phyloP scores from a whole-genome alignment of 2,888 invertebrate species.

The Trichogramma evanescens region DNA sequence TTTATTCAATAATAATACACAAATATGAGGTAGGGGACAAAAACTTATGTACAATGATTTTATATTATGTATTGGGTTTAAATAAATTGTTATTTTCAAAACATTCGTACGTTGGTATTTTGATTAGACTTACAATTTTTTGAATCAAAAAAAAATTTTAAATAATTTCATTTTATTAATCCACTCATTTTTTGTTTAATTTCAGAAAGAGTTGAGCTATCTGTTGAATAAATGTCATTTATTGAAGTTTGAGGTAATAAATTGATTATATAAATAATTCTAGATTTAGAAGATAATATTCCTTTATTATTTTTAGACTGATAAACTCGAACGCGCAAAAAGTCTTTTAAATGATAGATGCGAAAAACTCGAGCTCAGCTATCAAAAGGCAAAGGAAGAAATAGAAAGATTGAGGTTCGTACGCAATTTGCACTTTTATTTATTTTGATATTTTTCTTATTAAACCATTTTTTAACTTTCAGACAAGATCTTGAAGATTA shows the following conservation, averaged over 20 bases:
- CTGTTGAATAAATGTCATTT: conserved; percentile 24
- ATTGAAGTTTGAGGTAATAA: conserved; percentile 31
- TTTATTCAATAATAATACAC: conserved; percentile 35
- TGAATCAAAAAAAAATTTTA: too few relatives aligned
- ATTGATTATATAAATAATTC: conserved; percentile 2
- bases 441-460: conserved; percentile 2
- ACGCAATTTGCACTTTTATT: background rate
- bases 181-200: conserved; percentile 2
- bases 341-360: conserved; percentile 28
- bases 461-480: background rate
- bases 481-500: conserved; percentile 9
- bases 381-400: conserved; percentile 27
- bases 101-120: background rate
- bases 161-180: too few relatives aligned
- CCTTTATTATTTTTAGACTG: conserved; percentile 25
- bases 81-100: background rate
- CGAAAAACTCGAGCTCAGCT: conserved; percentile 23
- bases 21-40: conserved; percentile 34
- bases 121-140: too few relatives aligned
- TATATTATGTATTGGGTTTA: background rate
- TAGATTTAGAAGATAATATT: background rate
- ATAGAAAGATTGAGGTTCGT: conserved; percentile 29
- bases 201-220: conserved; percentile 27
- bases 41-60: background rate
- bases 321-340: conserved; percentile 26